These are phyloP conservation scores for Ptychadena robeensis DNA, from an alignment of 2,797 vertebrate genomes.

Conservation along the genomic window DNA sequence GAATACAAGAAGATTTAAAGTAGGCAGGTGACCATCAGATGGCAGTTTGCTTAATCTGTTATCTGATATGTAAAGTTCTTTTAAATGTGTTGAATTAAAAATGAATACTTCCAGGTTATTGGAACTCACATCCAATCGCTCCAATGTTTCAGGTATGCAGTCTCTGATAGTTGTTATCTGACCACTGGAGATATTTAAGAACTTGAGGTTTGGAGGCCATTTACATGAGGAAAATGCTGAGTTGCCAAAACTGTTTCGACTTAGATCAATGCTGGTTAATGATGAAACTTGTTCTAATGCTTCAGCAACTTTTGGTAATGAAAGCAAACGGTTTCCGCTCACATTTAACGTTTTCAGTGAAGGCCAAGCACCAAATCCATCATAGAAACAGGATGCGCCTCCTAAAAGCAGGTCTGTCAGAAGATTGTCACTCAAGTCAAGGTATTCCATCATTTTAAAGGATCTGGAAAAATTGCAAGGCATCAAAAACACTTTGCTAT, in stretches of 20 bases:
- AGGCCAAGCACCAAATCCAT: constrained; percentile 62
- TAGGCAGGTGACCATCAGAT: constrained; percentile 63
- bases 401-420: constrained; percentile 70
- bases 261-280: constrained; percentile 75
- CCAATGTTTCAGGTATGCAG: constrained; percentile 74
- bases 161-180: constrained; percentile 65
- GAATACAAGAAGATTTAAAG: constrained; percentile 68
- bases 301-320: constrained; percentile 62
- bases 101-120: constrained; percentile 76
- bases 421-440: constrained; percentile 79
- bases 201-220: constrained; percentile 74
- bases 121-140: constrained; percentile 76
- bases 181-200: constrained; percentile 77
- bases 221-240: constrained; percentile 68
- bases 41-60: constrained; percentile 78
- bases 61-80: constrained; percentile 74
- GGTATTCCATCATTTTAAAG: constrained; percentile 72
- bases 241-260: constrained; percentile 73
- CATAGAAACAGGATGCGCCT: constrained; percentile 69
- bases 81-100: constrained; percentile 68
- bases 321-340: constrained; percentile 75
- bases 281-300: constrained; percentile 61
- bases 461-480: constrained; percentile 65
- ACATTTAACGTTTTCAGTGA: constrained; percentile 75
- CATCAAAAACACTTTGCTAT: constrained; percentile 76